A percentile compares a stretch with the other conserved stretches of the same genome.
These are phyloP conservation scores for Schizopygopsis malacanthus DNA, from an alignment of 2,797 vertebrate species.

Conservation along the genomic window DNA sequence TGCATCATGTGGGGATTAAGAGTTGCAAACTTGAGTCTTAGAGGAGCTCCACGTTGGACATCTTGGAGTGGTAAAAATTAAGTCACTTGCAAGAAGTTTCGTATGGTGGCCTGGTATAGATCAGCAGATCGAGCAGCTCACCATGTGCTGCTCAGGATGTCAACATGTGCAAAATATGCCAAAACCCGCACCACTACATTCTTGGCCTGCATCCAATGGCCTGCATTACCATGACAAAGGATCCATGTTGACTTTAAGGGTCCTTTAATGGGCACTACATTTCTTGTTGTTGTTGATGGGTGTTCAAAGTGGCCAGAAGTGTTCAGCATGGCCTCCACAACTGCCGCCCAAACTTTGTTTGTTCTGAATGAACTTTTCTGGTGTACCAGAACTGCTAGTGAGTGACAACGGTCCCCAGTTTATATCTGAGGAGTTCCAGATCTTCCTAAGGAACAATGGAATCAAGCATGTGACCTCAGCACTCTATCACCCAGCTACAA, in stretches of 20 bases:
- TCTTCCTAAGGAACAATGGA: background rate
- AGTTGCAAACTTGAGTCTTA: too few species aligned
- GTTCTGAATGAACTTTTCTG: slow-evolving; percentile 1
- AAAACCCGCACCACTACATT: too few species aligned
- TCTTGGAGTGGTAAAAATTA: too few species aligned
- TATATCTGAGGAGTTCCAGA: background rate
- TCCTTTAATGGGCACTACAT: slow-evolving; percentile 19
- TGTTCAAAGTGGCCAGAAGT: slow-evolving; percentile 30
- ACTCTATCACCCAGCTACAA: background rate
- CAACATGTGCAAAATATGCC: too few species aligned
- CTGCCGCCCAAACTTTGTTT: background rate
- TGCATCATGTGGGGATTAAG: too few species aligned
- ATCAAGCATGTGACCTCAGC: background rate
- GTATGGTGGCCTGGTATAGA: too few species aligned
- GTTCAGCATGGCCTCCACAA: background rate
- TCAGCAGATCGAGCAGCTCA: too few species aligned
- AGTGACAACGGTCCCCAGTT: background rate
- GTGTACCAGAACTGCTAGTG: background rate
- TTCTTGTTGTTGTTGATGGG: background rate
- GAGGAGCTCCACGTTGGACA: too few species aligned
- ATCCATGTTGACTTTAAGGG: slow-evolving; percentile 23
- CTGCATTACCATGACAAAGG: slow-evolving; percentile 7
- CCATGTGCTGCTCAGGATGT: too few species aligned
- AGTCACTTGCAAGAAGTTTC: too few species aligned
- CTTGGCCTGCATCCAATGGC: slow-evolving; percentile 5